phyloP scores from a whole-genome alignment of 2,888 invertebrate genomes.

The Cremastobaeus sp. region DNA sequence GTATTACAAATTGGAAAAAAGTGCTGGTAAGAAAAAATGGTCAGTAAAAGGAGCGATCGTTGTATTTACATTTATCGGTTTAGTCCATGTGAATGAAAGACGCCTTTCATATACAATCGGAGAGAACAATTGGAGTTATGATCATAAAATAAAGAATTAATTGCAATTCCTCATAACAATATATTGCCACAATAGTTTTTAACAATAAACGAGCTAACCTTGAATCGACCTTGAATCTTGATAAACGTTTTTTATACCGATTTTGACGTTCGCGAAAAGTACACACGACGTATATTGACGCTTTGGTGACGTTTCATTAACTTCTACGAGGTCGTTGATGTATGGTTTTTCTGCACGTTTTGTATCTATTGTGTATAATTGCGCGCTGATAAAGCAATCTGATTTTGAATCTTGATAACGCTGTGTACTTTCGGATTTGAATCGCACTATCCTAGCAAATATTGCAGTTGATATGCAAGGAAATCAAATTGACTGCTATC shows the following conservation, averaged over 20 bases:
- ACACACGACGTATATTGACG: conserved; percentile 37
- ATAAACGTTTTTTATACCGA: conserved; percentile 31
- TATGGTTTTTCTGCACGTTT: too few relatives aligned
- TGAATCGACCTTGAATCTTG: conserved; percentile 49
- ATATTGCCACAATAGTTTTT: conserved; percentile 38
- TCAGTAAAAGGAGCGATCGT: too few relatives aligned
- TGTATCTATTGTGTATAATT: conserved; percentile 16
- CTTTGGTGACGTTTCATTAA: conserved; percentile 44
- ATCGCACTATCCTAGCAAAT: neutral
- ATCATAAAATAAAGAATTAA: conserved; percentile 5
- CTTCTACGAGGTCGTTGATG: conserved; percentile 40
- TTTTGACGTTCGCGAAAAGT: conserved; percentile 50
- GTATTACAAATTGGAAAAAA: too few relatives aligned
- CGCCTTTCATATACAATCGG: too few relatives aligned
- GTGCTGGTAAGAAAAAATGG: too few relatives aligned
- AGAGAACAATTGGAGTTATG: neutral
- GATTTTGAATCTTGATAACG: conserved; percentile 24
- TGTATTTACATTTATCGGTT: too few relatives aligned
- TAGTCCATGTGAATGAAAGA: too few relatives aligned
- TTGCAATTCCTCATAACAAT: conserved; percentile 7
- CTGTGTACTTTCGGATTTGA: neutral
- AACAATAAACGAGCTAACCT: conserved; percentile 51
- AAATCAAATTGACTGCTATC: too few relatives aligned
- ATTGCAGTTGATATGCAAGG: neutral
- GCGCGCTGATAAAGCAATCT: conserved; percentile 34